Base-by-base conservation (phyloP, 1,140 invertebrate genomes). In the Eupristina koningsbergeri region DNA sequence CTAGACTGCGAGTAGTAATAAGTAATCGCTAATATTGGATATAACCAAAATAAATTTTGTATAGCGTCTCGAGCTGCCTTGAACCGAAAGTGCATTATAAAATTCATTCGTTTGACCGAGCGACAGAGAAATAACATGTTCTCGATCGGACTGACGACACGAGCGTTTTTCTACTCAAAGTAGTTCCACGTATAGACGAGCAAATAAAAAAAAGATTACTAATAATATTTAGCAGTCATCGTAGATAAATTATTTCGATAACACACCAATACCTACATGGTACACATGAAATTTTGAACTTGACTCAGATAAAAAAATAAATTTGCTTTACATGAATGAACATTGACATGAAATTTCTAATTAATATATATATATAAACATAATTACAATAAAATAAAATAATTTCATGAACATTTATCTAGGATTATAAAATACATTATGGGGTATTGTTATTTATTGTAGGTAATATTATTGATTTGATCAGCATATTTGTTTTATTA, bases 81-180 rank as follows among this genome's bases (percentile, higher is more conserved):
- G 89, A 92, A 92, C 91, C 91, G 88, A 92, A 92, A 91, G 91
- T 92, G 91, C 91, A 92, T 92, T 92, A 90, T 82, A 89, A 89
- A 89, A 89, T 87, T 89, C 88, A 87, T 89, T 88, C 85, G 81
- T 81, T 84, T 83, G 79, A 87, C 74, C 83, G 71, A 75, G 84
- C 67, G 85, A 87, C 85, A 84, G 50, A 47, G 78, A 85, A 81
- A 63, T 34, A 34, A n/a, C 11, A 67, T 67, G 64, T 80, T 84
- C 61, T 85, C 63, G 86, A 87, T 88, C 86, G 76, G 74, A 84
- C 85, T 76, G 84, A 81, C 83, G 80, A 85, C 34, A 85, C 87
- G 87, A 87, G 86, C 85, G 85, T 88, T 90, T 90, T 89, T 88
- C 86, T 88, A 89, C 87, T 83, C 89, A 89, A 89, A 85, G 84